Percentiles rank a stretch among this genome's conserved stretches.
Conservation (phyloP, 2,797 vertebrate genomes). For the Brachyrhaphis roseni region DNA sequence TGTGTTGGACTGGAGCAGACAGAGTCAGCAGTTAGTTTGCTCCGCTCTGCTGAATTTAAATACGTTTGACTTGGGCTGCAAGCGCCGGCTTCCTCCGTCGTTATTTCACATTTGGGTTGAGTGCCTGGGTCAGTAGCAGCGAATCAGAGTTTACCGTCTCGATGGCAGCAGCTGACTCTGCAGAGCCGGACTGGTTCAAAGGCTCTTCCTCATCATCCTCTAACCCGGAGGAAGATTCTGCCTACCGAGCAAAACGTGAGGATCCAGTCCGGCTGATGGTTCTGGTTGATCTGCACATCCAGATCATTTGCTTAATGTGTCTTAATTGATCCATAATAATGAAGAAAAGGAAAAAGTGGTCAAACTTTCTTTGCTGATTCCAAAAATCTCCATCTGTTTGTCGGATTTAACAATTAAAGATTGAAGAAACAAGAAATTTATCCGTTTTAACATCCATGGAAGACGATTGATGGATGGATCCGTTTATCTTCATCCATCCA, state of each 20-base stretch:
- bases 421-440: too few relatives aligned
- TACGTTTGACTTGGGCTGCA: constrained; percentile 9
- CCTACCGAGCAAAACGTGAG: not conserved
- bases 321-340: not conserved
- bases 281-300: not conserved
- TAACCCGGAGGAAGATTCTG: not conserved
- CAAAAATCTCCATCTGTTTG: not conserved
- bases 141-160: not conserved
- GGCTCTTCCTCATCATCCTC: not conserved
- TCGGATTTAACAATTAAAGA: too few relatives aligned
- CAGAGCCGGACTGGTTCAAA: not conserved
- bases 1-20: constrained; percentile 8
- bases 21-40: constrained; percentile 26
- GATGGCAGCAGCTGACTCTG: not conserved
- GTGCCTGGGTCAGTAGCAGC: not conserved
- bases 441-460: too few relatives aligned
- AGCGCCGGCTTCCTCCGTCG: not conserved
- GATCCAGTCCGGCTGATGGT: not conserved
- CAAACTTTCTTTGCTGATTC: too few relatives aligned
- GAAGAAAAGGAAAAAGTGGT: not conserved
- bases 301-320: not conserved
- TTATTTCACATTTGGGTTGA: not conserved
- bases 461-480: not conserved
- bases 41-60: not conserved
- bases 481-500: not conserved